Conservation (phyloP, 2,888 invertebrate genomes). For the Sinelater perroti region DNA sequence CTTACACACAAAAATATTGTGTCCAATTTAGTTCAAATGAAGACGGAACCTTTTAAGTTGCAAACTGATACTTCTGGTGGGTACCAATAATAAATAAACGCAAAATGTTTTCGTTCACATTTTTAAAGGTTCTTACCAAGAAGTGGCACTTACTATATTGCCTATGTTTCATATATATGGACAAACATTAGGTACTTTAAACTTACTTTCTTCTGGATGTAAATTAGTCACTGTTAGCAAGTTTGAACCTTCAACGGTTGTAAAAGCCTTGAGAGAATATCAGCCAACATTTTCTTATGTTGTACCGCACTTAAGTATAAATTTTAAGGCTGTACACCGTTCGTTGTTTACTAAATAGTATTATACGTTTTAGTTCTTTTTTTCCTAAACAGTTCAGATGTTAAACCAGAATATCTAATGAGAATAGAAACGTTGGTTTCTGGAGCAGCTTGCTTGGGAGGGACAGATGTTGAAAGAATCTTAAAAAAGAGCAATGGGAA, state of each 20-base stretch:
- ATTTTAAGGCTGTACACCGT: background rate
- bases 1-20: constrained; percentile 62
- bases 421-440: constrained; percentile 59
- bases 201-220: constrained; percentile 57
- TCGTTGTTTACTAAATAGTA: too few species aligned
- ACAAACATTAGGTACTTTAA: constrained; percentile 58
- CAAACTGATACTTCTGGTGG: constrained; percentile 40
- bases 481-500: constrained; percentile 44
- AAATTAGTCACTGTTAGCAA: constrained; percentile 60
- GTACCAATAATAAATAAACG: too few species aligned
- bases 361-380: constrained; percentile 43
- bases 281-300: constrained; percentile 54
- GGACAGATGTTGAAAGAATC: constrained; percentile 52
- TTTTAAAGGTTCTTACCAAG: constrained; percentile 52
- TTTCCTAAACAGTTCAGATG: constrained; percentile 52
- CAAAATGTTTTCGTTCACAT: too few species aligned
- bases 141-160: constrained; percentile 54
- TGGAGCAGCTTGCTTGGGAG: constrained; percentile 64
- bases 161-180: constrained; percentile 68
- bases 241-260: constrained; percentile 42
- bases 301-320: constrained; percentile 66
- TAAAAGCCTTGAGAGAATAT: constrained; percentile 42
- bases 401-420: constrained; percentile 61
- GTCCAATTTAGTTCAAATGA: constrained; percentile 49
- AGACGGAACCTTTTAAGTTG: background rate